Base-by-base conservation (phyloP, 2,797 vertebrate species). In the Kryptolebias ocellatus region DNA sequence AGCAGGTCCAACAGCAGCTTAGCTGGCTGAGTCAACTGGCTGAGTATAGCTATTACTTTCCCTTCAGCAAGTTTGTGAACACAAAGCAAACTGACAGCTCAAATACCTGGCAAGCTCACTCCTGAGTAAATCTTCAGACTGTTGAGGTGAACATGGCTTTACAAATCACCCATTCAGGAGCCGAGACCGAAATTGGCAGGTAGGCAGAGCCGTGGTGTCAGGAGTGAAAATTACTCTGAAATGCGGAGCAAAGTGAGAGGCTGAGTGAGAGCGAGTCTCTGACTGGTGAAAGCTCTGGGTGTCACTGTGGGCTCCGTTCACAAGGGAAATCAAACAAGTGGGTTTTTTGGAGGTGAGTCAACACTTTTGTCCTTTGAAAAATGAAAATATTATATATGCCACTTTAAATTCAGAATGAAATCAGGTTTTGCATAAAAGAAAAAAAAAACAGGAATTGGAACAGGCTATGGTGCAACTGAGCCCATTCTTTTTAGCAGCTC, bases 161-260 rank as follows among this genome's bases (percentile, higher is more conserved):
- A 91, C 90, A 92, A 91, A 92, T 90, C 91, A 83, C 78, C 89
- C 88, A 86, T 93, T 91, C 90, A 91, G 84, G 81, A 85, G 72
- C 72, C 64, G 47, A 92, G 87, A 90, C 87, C 78, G 81, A 91
- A 93, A 92, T 91, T 91, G 90, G 89, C 92, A 90, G 87, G 87
- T 93, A 90, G 84, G 86, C 87, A 90, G 86, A 91, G 80, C 76
- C 58, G 64, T 70, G 68, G 85, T 87, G 87, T 91, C 87, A 85
- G 86, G 85, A 91, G 86, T 83, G 90, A 91, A 90, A 93, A 92
- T 90, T 83, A 91, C 90, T 87, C 85, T 87, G 90, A 91, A 92
- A 91, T 84, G 85, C 60, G 56, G 60, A 81, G 87, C 81, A 72
- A 74, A 63, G 83, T 57, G 78, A 82, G 85, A 79, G 76, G 76